Percentiles rank a stretch among this genome's conserved stretches.
Evolutionary conservation across 2,888 invertebrate genomes (phyloP).

Genomic region (Xestia ashworthii): DNA sequence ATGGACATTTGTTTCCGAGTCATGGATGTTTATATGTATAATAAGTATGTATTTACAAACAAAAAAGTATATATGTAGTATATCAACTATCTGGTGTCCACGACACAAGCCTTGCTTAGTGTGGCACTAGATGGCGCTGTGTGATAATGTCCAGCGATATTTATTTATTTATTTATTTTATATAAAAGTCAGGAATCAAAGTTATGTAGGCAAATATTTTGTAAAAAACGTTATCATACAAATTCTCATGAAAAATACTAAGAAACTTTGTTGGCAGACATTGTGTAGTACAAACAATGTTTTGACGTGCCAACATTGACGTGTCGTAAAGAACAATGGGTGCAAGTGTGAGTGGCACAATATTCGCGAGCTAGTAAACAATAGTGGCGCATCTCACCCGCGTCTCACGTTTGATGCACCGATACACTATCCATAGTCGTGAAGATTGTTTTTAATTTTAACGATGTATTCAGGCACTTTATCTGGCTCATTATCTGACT

Average conservation of each 20-base stretch:
- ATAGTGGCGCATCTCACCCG: constrained; percentile 70
- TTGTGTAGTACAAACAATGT: not conserved
- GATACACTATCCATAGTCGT: constrained; percentile 68
- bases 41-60: no score
- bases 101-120: no score
- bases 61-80: no score
- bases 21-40: no score
- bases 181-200: not conserved
- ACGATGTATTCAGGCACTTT: not conserved
- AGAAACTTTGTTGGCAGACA: not conserved
- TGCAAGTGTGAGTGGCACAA: constrained; percentile 68
- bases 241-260: not conserved
- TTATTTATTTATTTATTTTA: no score
- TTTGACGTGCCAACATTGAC: constrained; percentile 11
- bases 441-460: not conserved
- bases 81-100: no score
- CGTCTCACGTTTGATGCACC: constrained; percentile 71
- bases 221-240: not conserved
- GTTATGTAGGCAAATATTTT: not conserved
- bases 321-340: constrained; percentile 49
- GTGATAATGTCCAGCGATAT: no score
- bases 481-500: not conserved
- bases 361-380: constrained; percentile 76
- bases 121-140: no score
- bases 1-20: no score